Base-by-base conservation (phyloP, 1,140 invertebrate genomes). In the Scaptomyza graminum region DNA sequence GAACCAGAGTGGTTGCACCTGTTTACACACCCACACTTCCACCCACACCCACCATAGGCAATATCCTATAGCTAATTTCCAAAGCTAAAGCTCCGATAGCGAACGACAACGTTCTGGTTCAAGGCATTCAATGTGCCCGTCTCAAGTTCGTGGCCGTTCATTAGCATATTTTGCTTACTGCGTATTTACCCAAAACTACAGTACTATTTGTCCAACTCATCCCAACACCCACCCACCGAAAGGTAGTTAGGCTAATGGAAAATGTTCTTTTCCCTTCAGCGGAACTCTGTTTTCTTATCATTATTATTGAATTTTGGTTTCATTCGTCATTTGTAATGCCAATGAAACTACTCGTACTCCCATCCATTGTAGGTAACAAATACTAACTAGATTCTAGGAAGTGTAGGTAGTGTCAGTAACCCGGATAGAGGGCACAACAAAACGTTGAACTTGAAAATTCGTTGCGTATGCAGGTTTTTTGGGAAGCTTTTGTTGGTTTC, bases 111-210 rank as follows among this genome's bases (percentile, higher is more conserved):
- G 63, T 49, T 66, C 22, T 39, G 66, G 52, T 74, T 78, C 75
- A 80, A 71, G 76, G 83, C 68, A 70, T 79, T 71, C 56, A 68
- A 81, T 46, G 63, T 49, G 52, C 52, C 39, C 16, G n/a, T 64
- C 83, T 87, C 82, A 87, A 87, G 82, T 87, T 87, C 82, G 83
- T 61, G 82, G 82, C 52, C 82, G 75, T 87, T 87, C 82, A 88
- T 87, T 87, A 87, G 78, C 82, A 88, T 88, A 79, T 88, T 75
- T 88, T 75, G 56, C 69, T 56, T 16, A 37, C 47, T 67, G 41
- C 34, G 49, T 55, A 67, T 13, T 69, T 59, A 69, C 13, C 60
- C 54, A 22, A 72, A 73, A 74, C 55, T 54, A 51, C 37, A n/a
- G 5, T 5, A n/a, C 12, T 41, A 47, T 60, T 37, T 9, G 44